A percentile compares a stretch with the other conserved stretches of the same genome.
Conservation (phyloP, 2,888 invertebrate genomes). For the Diogma glabrata region DNA sequence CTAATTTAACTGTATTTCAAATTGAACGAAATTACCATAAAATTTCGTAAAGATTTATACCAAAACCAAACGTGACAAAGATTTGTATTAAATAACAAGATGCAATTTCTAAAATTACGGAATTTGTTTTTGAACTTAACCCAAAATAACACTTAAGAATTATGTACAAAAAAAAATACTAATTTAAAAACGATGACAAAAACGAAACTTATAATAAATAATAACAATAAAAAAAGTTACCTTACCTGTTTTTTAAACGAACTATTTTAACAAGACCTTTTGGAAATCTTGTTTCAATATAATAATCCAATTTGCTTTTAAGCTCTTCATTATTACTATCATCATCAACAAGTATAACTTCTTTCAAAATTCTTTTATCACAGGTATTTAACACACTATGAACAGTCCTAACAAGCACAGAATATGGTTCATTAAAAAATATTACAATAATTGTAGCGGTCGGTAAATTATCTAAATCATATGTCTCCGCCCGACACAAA, state of each 20-base stretch:
- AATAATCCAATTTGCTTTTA: conserved; percentile 65
- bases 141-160: too few relatives aligned
- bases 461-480: conserved; percentile 50
- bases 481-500: conserved; percentile 32
- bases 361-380: conserved; percentile 54
- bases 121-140: too few relatives aligned
- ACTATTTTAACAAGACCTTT: conserved; percentile 57
- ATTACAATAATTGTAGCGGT: conserved; percentile 72
- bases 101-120: too few relatives aligned
- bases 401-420: conserved; percentile 64
- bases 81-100: too few relatives aligned
- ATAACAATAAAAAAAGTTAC: too few relatives aligned
- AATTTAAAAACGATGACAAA: too few relatives aligned
- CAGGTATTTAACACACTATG: conserved; percentile 62
- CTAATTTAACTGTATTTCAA: too few relatives aligned
- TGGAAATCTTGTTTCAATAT: conserved; percentile 60
- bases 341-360: conserved; percentile 93
- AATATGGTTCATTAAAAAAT: conserved; percentile 86
- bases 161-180: too few relatives aligned
- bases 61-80: too few relatives aligned
- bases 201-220: too few relatives aligned
- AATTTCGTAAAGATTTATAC: too few relatives aligned
- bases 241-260: conserved; percentile 55
- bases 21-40: too few relatives aligned
- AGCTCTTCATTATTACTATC: conserved; percentile 68